Conservation (phyloP, 2,113 vertebrate species). For the Phocoena sinus region DNA sequence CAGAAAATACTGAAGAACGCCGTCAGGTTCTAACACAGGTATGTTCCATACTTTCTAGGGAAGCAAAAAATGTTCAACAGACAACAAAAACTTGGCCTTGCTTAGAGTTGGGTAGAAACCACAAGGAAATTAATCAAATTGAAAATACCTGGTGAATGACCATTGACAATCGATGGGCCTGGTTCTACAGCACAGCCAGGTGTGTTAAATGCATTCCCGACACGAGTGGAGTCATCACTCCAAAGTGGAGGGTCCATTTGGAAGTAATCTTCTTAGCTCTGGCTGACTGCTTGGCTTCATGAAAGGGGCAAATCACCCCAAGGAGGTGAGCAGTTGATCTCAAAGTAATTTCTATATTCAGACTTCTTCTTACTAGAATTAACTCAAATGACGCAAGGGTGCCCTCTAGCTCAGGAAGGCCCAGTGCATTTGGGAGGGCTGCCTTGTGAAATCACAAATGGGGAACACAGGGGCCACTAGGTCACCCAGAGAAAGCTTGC, state of each 20-base stretch:
- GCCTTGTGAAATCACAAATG: background rate
- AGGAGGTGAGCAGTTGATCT: background rate
- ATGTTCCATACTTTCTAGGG: background rate
- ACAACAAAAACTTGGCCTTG: background rate
- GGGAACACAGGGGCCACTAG: background rate
- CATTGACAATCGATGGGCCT: background rate
- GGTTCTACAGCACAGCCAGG: background rate
- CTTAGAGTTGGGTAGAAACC: background rate
- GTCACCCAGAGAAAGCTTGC: background rate
- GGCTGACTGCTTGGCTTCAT: background rate
- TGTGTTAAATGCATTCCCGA: background rate
- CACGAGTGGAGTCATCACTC: background rate
- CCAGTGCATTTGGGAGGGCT: background rate
- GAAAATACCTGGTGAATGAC: background rate
- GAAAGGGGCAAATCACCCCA: background rate
- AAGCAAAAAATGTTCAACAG: background rate
- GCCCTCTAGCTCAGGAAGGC: background rate
- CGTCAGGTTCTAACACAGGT: background rate
- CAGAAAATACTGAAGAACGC: background rate
- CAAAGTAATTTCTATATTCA: background rate
- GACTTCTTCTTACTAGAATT: background rate
- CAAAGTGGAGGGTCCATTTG: background rate
- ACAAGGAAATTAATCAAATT: background rate
- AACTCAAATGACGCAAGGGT: background rate
- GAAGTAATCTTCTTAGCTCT: background rate